These are phyloP conservation scores for Neomorphus geoffroyi DNA, from an alignment of 2,797 vertebrate genomes.

Conservation along the genomic window DNA sequence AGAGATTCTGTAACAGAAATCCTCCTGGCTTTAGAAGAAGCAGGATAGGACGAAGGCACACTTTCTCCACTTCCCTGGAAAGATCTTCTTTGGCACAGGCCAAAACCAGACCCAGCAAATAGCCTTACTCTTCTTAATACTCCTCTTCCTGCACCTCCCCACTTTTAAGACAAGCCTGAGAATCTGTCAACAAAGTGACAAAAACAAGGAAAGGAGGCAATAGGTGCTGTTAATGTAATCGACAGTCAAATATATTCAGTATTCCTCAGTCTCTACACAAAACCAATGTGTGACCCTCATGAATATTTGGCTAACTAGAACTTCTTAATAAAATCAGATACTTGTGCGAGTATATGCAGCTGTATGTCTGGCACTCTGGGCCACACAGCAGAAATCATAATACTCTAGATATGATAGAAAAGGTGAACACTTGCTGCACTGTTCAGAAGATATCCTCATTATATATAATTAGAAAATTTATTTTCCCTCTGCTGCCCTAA, in stretches of 20 bases:
- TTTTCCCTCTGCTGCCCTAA: slow-evolving; percentile 31
- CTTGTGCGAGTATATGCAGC: neutral
- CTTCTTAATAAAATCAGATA: neutral
- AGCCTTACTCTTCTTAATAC: neutral
- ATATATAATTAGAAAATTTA: slow-evolving; percentile 40
- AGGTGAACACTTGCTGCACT: neutral
- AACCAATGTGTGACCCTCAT: neutral
- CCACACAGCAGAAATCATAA: neutral
- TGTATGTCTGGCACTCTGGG: neutral
- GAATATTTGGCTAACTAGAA: neutral
- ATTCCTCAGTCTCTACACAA: neutral
- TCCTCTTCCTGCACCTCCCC: neutral
- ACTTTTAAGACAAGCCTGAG: neutral
- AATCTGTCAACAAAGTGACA: neutral
- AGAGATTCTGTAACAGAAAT: neutral
- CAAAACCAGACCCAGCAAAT: neutral
- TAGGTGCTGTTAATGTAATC: neutral
- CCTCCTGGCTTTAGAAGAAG: neutral
- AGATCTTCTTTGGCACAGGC: neutral
- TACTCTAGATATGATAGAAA: neutral
- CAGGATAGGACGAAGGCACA: neutral
- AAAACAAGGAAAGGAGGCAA: neutral
- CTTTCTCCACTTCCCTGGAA: neutral
- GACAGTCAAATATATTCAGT: neutral
- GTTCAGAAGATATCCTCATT: neutral